Evolutionary conservation across 1,140 invertebrate genomes (phyloP).

Genomic region (Apis dorsata): DNA sequence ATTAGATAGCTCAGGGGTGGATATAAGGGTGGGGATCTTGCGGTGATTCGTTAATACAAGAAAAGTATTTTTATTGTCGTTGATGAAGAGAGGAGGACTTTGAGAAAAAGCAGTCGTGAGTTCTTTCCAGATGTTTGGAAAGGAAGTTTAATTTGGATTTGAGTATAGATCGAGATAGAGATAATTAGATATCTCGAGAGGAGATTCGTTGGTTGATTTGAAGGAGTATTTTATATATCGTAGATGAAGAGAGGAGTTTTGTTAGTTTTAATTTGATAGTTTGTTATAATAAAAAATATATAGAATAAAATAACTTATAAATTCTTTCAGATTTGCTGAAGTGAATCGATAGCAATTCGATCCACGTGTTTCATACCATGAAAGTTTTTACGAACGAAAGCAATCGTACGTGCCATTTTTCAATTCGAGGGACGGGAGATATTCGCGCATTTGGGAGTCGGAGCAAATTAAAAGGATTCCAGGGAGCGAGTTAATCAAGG

Average conservation of each 20-base stretch:
- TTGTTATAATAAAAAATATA: too few species aligned
- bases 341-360: not conserved
- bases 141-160: not conserved
- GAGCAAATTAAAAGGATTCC: constrained; percentile 43
- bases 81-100: not conserved
- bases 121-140: not conserved
- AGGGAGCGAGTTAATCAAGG: constrained; percentile 39
- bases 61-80: not conserved
- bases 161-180: too few species aligned
- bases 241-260: too few species aligned
- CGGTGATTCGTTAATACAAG: not conserved
- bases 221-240: too few species aligned
- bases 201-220: too few species aligned
- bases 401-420: not conserved
- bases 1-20: not conserved
- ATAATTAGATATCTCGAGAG: too few species aligned
- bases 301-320: not conserved
- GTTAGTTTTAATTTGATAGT: too few species aligned
- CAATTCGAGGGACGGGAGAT: not conserved
- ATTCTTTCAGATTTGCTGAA: not conserved
- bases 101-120: not conserved
- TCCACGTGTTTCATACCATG: not conserved
- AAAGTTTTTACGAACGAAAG: not conserved
- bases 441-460: not conserved
- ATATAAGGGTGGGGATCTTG: too few species aligned